These are phyloP conservation scores for Scopus umbretta DNA, from an alignment of 2,113 vertebrate species.

Conservation along the genomic window DNA sequence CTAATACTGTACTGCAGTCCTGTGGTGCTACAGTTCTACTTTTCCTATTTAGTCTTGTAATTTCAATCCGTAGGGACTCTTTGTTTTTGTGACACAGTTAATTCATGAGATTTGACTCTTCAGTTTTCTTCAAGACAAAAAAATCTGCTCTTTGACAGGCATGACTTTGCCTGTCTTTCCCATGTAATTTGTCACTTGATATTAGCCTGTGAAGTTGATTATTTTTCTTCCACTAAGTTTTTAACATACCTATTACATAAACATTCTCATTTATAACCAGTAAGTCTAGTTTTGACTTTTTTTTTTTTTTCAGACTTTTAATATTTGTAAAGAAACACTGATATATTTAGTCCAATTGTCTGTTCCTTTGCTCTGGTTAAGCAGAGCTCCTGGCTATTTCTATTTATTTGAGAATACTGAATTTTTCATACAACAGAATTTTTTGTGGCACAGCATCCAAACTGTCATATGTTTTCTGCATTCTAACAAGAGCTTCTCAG, in stretches of 20 bases:
- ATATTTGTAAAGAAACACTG: not conserved
- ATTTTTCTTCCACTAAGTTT: not conserved
- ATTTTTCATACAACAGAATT: not conserved
- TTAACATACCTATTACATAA: not conserved
- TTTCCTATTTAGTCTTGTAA: not conserved
- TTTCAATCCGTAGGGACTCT: not conserved
- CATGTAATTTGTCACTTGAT: not conserved
- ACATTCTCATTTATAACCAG: not conserved
- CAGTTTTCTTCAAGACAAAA: not conserved
- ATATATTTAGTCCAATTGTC: not conserved
- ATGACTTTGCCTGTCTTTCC: not conserved
- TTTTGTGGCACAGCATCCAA: not conserved
- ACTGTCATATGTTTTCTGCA: not conserved
- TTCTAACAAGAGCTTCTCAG: not conserved
- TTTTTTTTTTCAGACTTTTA: not conserved
- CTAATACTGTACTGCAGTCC: not conserved
- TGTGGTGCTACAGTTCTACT: not conserved
- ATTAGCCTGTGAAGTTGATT: not conserved
- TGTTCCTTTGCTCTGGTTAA: not conserved
- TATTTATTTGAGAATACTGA: not conserved
- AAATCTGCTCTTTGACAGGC: not conserved
- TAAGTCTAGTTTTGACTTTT: not conserved
- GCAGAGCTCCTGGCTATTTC: not conserved
- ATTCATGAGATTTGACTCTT: not conserved
- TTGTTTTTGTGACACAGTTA: not conserved